Base-by-base conservation (phyloP, 2,113 vertebrate species). In the Camelus bactrianus region DNA sequence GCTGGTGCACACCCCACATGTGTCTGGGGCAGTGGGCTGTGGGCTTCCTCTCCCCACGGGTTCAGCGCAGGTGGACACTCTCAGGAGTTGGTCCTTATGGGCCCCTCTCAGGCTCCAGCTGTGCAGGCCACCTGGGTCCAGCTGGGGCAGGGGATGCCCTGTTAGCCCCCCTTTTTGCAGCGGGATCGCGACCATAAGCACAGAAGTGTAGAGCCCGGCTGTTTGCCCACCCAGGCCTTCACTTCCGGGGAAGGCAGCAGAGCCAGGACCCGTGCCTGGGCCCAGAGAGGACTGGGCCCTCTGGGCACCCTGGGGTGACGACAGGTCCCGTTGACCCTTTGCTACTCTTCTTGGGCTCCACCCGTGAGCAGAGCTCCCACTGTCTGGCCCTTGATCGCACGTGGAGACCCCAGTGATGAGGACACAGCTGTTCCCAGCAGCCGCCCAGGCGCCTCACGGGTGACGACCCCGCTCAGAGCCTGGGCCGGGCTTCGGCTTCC, bases 241-340 rank as follows among this genome's bases (percentile, higher is more conserved):
- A 42, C 5, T 42, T 42, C 5, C 38, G 38, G 38, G n/a, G 13
- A 24, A 38, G n/a, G 77, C 0, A 4, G n/a, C 13, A 17, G 77
- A 80, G 54, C 22, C 54, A 1, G 14, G 54, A 6, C 22, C 8
- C 77, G n/a, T 13, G 30, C 22, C 52, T 6, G 77, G n/a, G 12
- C 54, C 77, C 77, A 38, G 22, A 58, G 77, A 38, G 4, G 14
- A 38, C 26, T 13, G 77, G 77, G 77, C 22, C n/a, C 35, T 5
- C 4, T 24, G 22, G 54, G 35, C 14, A 26, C 76, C 50, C 13
- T 28, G n/a, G 14, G 1, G 22, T 14, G n/a, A 35, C 2, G 0
- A 5, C 2, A 28, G 13, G 52, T 38, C 46, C 72, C 1, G 14
- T 56, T n/a, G n/a, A 17, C 22, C 4, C 20, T 3, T 13, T 26